Percentiles rank a stretch among this genome's conserved stretches.
phyloP scores from a whole-genome alignment of 2,888 invertebrate species.

The Lithodes maja region DNA sequence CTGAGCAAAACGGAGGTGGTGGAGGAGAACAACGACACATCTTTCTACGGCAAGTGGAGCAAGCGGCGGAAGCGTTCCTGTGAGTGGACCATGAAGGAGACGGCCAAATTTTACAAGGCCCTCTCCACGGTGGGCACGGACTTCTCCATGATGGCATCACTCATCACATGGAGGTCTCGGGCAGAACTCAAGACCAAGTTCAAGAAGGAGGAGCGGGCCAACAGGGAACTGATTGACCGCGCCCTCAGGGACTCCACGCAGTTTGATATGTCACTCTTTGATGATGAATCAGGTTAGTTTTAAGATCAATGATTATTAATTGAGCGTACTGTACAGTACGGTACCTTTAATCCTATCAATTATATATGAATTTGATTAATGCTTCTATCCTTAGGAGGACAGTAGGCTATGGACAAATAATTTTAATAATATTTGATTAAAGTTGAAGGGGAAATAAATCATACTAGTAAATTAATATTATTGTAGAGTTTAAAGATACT shows the following conservation, averaged over 20 bases:
- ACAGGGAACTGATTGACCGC: conserved; percentile 73
- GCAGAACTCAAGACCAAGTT: conserved; percentile 93
- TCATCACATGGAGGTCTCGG: conserved; percentile 87
- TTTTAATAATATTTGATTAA: too few species aligned
- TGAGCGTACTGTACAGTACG: too few species aligned
- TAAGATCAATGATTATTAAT: too few species aligned
- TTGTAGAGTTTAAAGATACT: too few species aligned
- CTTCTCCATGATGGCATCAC: conserved; percentile 89
- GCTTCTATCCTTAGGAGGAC: too few species aligned
- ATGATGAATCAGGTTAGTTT: conserved; percentile 64
- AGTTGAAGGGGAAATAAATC: too few species aligned
- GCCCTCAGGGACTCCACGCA: conserved; percentile 66
- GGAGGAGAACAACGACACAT: conserved; percentile 76
- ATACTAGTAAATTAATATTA: neutral
- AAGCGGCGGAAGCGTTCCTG: conserved; percentile 80
- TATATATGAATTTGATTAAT: too few species aligned
- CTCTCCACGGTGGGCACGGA: conserved; percentile 93
- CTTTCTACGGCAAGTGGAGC: conserved; percentile 75
- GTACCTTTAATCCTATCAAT: too few species aligned
- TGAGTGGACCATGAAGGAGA: conserved; percentile 81
- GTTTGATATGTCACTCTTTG: conserved; percentile 70
- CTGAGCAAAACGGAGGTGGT: conserved; percentile 82
- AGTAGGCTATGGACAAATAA: too few species aligned
- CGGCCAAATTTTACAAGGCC: conserved; percentile 81
- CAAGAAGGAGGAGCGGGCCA: conserved; percentile 86